Evolutionary conservation across 2,888 invertebrate species (phyloP), one percentile per base, ranked within the genome.

Genomic region (Sarcophaga variegata): DNA sequence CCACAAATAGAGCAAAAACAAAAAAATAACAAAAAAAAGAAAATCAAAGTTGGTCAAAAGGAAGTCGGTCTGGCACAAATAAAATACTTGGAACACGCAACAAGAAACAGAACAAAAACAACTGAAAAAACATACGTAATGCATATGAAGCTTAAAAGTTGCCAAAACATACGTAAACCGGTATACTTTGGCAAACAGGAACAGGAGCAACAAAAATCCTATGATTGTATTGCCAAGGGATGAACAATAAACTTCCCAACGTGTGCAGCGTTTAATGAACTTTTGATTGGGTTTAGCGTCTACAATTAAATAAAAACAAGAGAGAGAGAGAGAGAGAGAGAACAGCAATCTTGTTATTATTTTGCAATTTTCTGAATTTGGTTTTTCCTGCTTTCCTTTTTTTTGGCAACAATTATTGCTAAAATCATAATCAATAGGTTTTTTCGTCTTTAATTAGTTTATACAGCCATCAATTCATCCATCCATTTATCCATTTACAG

Each of bases 41-140:
- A 79, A 81, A 81, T 76, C 81, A 79, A 81, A 84, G 81, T 87
- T 83, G 79, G 82, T 82, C 85, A 88, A 88, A 75, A 86, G 83
- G 83, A 86, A 85, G 85, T 86, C 59, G 87, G 87, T 84, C 84
- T 84, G 81, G 81, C 79, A 82, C 63, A 79, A 82, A 81, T 37
- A 79, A 82, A 78, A 67, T 49, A 66, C 37, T 62, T 63, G 4
- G 67, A 74, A 76, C 87, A 87, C 87, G 87, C 87, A 82, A 87
- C 79, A 76, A 87, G 4, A 37, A 59, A 25, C 17, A 66, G 49
- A 63, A 25, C 70, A 62, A 63, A 63, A 47, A 25, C 22, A n/a
- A 14, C 6, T 20, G 20, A 54, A 22, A 17, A 66, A n/a, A n/a
- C 12, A 10, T 17, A 17, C 37, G 37, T 37, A 17, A 66, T 8